Conservation (phyloP, 2,888 invertebrate species). For the Saturnia japonica region DNA sequence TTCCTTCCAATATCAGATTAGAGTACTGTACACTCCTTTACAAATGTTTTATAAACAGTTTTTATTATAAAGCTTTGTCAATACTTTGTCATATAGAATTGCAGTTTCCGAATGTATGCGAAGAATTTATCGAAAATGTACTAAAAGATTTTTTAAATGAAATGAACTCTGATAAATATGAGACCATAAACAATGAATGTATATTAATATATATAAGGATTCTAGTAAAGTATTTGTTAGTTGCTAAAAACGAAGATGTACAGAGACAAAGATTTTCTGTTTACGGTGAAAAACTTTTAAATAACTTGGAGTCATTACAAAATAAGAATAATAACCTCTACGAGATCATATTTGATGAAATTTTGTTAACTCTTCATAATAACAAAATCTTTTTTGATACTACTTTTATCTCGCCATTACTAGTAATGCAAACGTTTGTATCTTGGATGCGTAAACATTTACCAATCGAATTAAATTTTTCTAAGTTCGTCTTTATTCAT, state of each 20-base stretch:
- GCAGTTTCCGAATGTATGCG: background rate
- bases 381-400: slow-evolving; percentile 13
- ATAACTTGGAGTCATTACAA: background rate
- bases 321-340: background rate
- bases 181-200: background rate
- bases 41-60: background rate
- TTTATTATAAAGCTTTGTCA: background rate
- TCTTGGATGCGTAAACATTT: slow-evolving; percentile 18
- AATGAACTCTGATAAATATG: background rate
- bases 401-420: slow-evolving; percentile 4
- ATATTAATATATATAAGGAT: slow-evolving; percentile 13
- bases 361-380: background rate
- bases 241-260: slow-evolving; percentile 10
- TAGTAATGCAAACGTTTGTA: slow-evolving; percentile 7
- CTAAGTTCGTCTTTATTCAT: slow-evolving; percentile 10
- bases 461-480: slow-evolving; percentile 17
- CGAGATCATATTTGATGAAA: background rate
- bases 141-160: background rate
- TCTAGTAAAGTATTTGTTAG: slow-evolving; percentile 12
- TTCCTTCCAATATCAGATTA: slow-evolving; percentile 12
- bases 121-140: background rate
- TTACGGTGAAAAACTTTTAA: slow-evolving; percentile 5
- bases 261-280: slow-evolving; percentile 13
- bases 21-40: slow-evolving; percentile 1
- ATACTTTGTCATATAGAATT: slow-evolving; percentile 9